Evolutionary conservation across 2,113 vertebrate genomes (phyloP).

Genomic region (Otis tarda): DNA sequence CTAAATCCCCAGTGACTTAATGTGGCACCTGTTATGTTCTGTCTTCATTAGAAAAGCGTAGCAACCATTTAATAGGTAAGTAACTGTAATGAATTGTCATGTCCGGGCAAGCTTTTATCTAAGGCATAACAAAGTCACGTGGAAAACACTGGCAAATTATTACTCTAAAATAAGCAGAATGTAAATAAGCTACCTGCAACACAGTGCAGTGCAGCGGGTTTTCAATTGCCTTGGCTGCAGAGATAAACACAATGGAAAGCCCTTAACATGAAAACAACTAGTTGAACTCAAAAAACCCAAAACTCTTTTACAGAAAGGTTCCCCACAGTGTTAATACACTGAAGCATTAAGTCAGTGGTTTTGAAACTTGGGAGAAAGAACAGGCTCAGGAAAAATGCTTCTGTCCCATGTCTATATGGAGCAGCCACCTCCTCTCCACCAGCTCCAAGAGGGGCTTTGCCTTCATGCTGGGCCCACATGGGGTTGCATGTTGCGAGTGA

Average conservation of each 20-base stretch:
- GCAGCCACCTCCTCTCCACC: not conserved
- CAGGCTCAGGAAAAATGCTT: not conserved
- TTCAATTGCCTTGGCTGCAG: not conserved
- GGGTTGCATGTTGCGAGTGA: accelerated
- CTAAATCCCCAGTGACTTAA: not conserved
- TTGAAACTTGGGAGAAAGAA: not conserved
- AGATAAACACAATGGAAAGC: not conserved
- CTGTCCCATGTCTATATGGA: not conserved
- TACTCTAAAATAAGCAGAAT: not conserved
- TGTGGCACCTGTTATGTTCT: not conserved
- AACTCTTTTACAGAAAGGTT: not conserved
- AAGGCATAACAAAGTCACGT: not conserved
- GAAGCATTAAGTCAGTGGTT: not conserved
- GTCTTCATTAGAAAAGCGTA: not conserved
- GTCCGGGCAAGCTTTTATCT: not conserved
- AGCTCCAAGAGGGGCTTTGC: not conserved
- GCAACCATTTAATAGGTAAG: not conserved
- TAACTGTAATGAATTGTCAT: not conserved
- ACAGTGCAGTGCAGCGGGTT: not conserved
- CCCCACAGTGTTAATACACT: not conserved
- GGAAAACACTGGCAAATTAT: not conserved
- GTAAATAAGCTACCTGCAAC: not conserved
- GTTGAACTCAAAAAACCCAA: not conserved
- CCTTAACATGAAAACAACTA: not conserved
- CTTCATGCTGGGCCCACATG: accelerated